These are phyloP conservation scores for Leptopilina clavipes DNA, from an alignment of 1,140 invertebrate species.

Conservation along the genomic window DNA sequence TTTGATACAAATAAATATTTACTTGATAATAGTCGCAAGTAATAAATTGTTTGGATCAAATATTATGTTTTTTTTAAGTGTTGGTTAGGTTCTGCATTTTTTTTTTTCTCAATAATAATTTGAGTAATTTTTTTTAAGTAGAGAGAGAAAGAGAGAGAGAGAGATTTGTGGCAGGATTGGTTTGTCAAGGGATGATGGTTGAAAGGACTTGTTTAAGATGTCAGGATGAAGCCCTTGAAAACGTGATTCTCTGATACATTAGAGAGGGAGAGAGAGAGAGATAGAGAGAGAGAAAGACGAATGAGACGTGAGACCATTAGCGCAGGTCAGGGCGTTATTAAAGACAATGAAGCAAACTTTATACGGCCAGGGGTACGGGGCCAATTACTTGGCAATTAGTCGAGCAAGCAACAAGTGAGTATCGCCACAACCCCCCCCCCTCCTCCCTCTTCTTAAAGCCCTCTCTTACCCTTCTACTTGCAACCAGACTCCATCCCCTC, in stretches of 20 bases:
- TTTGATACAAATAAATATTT: too few species aligned
- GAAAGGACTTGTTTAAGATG: not conserved
- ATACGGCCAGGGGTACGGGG: slow-evolving; percentile 64
- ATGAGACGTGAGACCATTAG: slow-evolving; percentile 69
- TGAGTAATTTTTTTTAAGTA: too few species aligned
- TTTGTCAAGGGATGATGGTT: not conserved
- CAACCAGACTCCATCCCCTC: slow-evolving; percentile 46
- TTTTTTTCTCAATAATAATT: too few species aligned
- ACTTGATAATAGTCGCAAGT: too few species aligned
- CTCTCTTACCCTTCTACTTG: slow-evolving; percentile 52
- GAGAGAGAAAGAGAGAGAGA: slow-evolving; percentile 34
- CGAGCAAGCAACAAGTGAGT: slow-evolving; percentile 74
- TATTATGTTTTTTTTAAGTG: too few species aligned
- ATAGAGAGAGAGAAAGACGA: slow-evolving; percentile 47
- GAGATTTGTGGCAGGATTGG: slow-evolving; percentile 43
- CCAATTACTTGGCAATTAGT: slow-evolving; percentile 76
- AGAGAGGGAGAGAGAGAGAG: slow-evolving; percentile 35
- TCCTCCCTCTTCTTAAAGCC: slow-evolving; percentile 38
- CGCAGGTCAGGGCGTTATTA: slow-evolving; percentile 73
- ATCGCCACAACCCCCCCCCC: slow-evolving; percentile 61
- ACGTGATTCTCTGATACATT: slow-evolving; percentile 13
- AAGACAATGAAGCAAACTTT: slow-evolving; percentile 76
- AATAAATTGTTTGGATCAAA: too few species aligned
- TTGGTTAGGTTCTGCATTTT: too few species aligned
- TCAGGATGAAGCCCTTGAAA: not conserved